Conservation (phyloP, 2,888 invertebrate genomes). For the Polymixis lichenea region DNA sequence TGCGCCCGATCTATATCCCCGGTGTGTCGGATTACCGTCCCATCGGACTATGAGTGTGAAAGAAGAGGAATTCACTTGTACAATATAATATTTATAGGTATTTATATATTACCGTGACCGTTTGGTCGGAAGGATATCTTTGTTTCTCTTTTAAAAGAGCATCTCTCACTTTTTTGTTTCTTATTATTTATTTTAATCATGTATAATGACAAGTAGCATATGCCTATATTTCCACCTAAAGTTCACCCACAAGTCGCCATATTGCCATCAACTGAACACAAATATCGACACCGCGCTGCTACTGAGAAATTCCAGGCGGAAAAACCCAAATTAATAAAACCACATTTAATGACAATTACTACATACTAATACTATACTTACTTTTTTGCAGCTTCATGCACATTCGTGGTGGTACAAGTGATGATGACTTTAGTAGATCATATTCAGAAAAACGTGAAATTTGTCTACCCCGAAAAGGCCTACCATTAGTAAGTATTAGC, state of each 20-base stretch:
- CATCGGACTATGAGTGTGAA: too few relatives aligned
- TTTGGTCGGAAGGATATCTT: not conserved
- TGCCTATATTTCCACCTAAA: not conserved
- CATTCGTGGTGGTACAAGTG: slow-evolving; percentile 95
- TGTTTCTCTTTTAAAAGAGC: not conserved
- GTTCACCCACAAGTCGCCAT: not conserved
- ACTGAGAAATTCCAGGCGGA: not conserved
- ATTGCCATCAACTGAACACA: not conserved
- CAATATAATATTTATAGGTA: too few relatives aligned
- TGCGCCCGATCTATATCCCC: too few relatives aligned
- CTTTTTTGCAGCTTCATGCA: slow-evolving; percentile 92
- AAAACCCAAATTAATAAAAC: not conserved
- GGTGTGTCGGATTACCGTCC: not conserved
- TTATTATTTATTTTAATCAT: not conserved
- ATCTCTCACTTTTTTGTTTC: not conserved
- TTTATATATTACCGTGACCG: too few relatives aligned
- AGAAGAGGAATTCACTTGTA: not conserved
- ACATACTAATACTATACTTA: not conserved
- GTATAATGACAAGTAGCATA: not conserved
- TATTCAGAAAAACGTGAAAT: slow-evolving; percentile 92
- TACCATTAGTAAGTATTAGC: slow-evolving; percentile 89
- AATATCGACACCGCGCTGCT: not conserved
- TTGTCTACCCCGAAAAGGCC: slow-evolving; percentile 92
- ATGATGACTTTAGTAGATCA: slow-evolving; percentile 93
- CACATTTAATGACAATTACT: too few relatives aligned